Percentiles rank a stretch among this genome's conserved stretches.
phyloP scores from a whole-genome alignment of 2,888 invertebrate genomes.

The Druceiella hillmani region DNA sequence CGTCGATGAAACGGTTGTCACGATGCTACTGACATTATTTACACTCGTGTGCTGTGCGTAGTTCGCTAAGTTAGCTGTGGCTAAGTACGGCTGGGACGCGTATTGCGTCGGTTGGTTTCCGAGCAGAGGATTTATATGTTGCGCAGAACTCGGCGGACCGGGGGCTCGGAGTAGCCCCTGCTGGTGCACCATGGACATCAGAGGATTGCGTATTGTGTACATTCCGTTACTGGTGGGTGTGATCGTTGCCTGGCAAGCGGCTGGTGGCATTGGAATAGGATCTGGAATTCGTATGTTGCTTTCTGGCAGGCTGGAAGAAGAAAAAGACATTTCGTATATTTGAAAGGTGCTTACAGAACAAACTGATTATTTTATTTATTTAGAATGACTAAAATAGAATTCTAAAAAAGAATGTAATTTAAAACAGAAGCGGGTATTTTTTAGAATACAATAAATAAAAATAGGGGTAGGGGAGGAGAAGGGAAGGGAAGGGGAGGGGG shows the following conservation, averaged over 20 bases:
- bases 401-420: too few species aligned
- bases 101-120: conserved; percentile 28
- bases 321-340: too few species aligned
- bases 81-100: conserved; percentile 11
- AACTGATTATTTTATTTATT: too few species aligned
- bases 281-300: conserved; percentile 37
- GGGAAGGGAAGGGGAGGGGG: too few species aligned
- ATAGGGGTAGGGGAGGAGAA: too few species aligned
- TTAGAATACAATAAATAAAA: too few species aligned
- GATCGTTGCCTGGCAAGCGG: conserved; percentile 46
- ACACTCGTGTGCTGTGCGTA: conserved; percentile 4
- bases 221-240: conserved; percentile 59
- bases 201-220: conserved; percentile 78
- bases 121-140: conserved; percentile 31
- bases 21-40: neutral
- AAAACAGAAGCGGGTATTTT: too few species aligned
- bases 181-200: conserved; percentile 52
- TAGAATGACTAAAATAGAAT: too few species aligned
- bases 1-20: too few species aligned
- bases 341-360: too few species aligned
- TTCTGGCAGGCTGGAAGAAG: too few species aligned
- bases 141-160: conserved; percentile 26
- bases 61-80: too few species aligned
- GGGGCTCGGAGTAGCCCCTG: conserved; percentile 28
- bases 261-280: conserved; percentile 45